A percentile compares a stretch with the other conserved stretches of the same genome.
These are phyloP conservation scores for Cydia pomonella DNA, from an alignment of 1,140 invertebrate genomes.

Conservation along the genomic window DNA sequence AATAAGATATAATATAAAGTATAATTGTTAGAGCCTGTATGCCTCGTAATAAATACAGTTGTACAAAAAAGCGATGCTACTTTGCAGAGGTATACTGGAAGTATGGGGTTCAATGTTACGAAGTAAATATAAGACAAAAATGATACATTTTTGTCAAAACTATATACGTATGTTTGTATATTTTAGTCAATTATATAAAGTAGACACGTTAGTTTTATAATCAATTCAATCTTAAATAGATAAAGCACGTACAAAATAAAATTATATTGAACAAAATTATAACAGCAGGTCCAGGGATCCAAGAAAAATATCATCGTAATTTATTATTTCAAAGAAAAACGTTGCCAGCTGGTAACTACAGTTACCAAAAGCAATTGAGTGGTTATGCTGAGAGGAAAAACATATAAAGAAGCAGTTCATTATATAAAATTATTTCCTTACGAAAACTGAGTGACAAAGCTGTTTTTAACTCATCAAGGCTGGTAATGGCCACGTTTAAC, in stretches of 20 bases:
- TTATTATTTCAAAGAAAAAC: neutral
- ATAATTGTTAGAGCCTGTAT: conserved; percentile 14
- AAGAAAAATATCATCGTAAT: neutral
- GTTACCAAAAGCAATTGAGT: no score
- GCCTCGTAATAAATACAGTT: neutral
- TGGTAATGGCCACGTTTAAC: no score
- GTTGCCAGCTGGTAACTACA: no score
- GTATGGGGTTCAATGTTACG: neutral
- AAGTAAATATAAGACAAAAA: conserved; percentile 7
- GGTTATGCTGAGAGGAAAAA: neutral
- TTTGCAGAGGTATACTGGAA: conserved; percentile 14
- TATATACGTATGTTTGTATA: neutral
- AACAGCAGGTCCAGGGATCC: neutral
- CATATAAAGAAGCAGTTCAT: neutral
- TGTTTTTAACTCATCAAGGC: no score
- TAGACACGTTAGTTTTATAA: neutral
- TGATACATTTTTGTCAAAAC: neutral
- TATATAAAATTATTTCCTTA: neutral
- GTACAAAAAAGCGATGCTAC: neutral
- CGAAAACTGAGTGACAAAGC: neutral
- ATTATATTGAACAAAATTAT: conserved; percentile 1
- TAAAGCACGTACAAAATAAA: neutral
- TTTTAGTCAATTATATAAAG: neutral
- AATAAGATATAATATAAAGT: conserved; percentile 6
- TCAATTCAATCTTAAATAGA: neutral